Percentiles rank a stretch among this genome's conserved stretches.
phyloP scores from a whole-genome alignment of 2,797 vertebrate species.

The Telmatherina bonti region DNA sequence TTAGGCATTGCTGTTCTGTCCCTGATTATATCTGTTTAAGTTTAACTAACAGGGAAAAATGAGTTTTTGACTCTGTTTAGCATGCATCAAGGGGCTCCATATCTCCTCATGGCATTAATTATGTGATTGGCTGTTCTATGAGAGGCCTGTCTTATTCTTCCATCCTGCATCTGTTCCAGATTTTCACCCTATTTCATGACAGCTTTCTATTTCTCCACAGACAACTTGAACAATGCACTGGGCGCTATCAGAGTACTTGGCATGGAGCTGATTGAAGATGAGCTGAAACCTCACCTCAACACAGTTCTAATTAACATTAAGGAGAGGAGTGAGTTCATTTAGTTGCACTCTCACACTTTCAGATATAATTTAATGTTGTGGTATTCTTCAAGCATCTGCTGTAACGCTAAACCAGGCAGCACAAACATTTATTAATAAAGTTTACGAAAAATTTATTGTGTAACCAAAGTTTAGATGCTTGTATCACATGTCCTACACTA shows the following conservation, averaged over 20 bases:
- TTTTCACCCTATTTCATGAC: neutral
- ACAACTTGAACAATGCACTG: constrained; percentile 78
- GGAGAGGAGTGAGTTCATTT: constrained; percentile 76
- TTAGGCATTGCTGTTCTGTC: too few species aligned
- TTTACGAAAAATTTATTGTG: neutral
- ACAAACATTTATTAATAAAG: constrained; percentile 2
- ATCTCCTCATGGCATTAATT: too few species aligned
- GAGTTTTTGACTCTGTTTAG: too few species aligned
- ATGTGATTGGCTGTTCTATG: too few species aligned
- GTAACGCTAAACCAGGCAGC: neutral
- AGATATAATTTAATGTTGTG: too few species aligned
- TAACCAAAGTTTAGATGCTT: neutral
- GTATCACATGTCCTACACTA: neutral
- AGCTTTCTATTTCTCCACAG: constrained; percentile 44
- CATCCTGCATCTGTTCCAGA: neutral
- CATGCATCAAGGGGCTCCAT: too few species aligned
- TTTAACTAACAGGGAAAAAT: too few species aligned
- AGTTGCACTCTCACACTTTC: neutral
- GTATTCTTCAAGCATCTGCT: neutral
- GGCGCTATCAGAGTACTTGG: constrained; percentile 81
- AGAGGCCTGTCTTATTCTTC: too few species aligned
- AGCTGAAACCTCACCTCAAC: constrained; percentile 81
- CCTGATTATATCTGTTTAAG: too few species aligned
- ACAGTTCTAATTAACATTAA: constrained; percentile 74
- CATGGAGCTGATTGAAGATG: constrained; percentile 79